Conservation (phyloP, 1,140 invertebrate species). For the Saxidomus purpurata region DNA sequence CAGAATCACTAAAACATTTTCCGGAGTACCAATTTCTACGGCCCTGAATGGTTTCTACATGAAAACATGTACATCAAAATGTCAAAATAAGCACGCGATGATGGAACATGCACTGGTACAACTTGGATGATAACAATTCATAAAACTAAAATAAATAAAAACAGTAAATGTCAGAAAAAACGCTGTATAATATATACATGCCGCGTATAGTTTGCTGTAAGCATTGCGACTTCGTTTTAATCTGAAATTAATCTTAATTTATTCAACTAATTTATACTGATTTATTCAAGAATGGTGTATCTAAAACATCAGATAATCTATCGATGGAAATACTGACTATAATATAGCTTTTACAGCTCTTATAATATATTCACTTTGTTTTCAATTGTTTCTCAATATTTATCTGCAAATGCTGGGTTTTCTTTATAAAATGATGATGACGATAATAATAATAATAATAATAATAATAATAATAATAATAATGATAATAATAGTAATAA, state of each 20-base stretch:
- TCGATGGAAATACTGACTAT: neutral
- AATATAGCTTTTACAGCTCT: no score
- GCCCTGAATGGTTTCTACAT: neutral
- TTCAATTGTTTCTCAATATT: no score
- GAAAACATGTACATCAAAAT: neutral
- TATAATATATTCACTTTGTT: no score
- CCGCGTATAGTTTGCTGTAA: neutral
- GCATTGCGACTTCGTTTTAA: neutral
- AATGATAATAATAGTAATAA: no score
- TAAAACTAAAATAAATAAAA: neutral
- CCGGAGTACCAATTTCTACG: no score
- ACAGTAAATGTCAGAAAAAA: constrained; percentile 11
- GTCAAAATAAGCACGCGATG: neutral
- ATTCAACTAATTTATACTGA: neutral
- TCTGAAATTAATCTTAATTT: neutral
- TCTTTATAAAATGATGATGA: no score
- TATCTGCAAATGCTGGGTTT: no score
- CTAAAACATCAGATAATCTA: neutral
- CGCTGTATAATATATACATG: neutral
- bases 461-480: no score
- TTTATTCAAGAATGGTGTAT: neutral
- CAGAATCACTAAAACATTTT: no score
- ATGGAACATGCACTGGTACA: neutral
- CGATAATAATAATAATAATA: no score
- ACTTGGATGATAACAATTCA: neutral